These are phyloP conservation scores for Paratilapia polleni DNA, from an alignment of 2,113 vertebrate genomes.

Conservation along the genomic window DNA sequence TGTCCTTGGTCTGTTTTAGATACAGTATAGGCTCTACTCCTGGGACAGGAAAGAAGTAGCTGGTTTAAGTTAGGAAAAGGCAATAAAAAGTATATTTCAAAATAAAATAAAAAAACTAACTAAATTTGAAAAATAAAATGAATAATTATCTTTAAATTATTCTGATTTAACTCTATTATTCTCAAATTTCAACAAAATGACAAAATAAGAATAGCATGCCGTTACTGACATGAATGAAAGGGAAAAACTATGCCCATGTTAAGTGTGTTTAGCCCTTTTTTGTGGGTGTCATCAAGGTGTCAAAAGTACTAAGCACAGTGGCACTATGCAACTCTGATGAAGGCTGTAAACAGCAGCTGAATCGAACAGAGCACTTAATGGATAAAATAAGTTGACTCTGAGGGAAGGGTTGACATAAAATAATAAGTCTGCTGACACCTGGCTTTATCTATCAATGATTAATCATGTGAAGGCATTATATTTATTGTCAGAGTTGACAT, in stretches of 20 bases:
- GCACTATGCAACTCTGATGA: background rate
- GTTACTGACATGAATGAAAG: conserved; percentile 1
- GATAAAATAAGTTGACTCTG: conserved; percentile 13
- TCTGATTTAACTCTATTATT: background rate
- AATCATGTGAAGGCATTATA: conserved; percentile 1
- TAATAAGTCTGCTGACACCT: background rate
- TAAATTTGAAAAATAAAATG: background rate
- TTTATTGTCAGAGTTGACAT: conserved; percentile 3
- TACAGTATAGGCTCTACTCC: conserved; percentile 15
- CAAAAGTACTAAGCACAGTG: conserved; percentile 11
- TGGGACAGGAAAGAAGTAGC: conserved; percentile 1
- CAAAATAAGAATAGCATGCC: background rate
- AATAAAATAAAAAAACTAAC: background rate
- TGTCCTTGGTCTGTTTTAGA: conserved; percentile 36
- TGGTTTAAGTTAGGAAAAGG: background rate
- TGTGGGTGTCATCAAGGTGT: background rate
- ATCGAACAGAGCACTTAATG: conserved; percentile 10
- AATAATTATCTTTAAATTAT: background rate
- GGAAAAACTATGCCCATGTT: background rate
- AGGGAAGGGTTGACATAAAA: conserved; percentile 12
- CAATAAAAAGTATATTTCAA: background rate
- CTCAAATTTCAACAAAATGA: background rate
- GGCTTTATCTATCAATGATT: conserved; percentile 8
- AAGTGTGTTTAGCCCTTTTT: background rate
- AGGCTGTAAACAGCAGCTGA: conserved; percentile 6